Evolutionary conservation across 2,888 invertebrate genomes (phyloP).

Genomic region (Operophtera brumata): DNA sequence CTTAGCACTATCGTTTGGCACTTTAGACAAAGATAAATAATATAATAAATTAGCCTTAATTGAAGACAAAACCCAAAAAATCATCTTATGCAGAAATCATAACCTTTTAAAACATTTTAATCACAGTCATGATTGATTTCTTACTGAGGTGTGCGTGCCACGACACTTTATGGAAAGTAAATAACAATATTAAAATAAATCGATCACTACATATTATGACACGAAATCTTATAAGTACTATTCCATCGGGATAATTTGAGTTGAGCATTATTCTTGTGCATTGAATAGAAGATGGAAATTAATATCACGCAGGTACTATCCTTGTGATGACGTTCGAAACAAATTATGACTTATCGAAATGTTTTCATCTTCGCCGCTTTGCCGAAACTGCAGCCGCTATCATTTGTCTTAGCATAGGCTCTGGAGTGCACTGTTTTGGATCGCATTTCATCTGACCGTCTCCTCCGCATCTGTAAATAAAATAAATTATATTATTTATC

Average conservation of each 20-base stretch:
- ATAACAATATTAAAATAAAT: constrained; percentile 57
- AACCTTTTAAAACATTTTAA: constrained; percentile 65
- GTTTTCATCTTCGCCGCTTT: constrained; percentile 85
- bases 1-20: constrained; percentile 79
- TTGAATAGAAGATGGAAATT: constrained; percentile 67
- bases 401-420: constrained; percentile 94
- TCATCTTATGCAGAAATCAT: constrained; percentile 60
- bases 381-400: constrained; percentile 90
- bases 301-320: constrained; percentile 65
- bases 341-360: constrained; percentile 43
- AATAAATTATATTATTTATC: not conserved
- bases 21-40: constrained; percentile 65
- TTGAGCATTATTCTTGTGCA: constrained; percentile 56
- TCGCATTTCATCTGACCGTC: constrained; percentile 97
- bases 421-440: constrained; percentile 93
- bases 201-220: constrained; percentile 74
- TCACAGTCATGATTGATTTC: constrained; percentile 76
- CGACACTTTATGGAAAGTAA: constrained; percentile 62
- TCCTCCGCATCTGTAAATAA: constrained; percentile 88
- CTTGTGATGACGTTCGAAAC: constrained; percentile 61
- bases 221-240: constrained; percentile 74
- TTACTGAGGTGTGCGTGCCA: constrained; percentile 70
- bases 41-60: constrained; percentile 62
- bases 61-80: constrained; percentile 57
- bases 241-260: constrained; percentile 76